A percentile compares a stretch with the other conserved stretches of the same genome.
Conservation (phyloP, 2,797 vertebrate genomes). For the Hapalemur alaotrensis region DNA sequence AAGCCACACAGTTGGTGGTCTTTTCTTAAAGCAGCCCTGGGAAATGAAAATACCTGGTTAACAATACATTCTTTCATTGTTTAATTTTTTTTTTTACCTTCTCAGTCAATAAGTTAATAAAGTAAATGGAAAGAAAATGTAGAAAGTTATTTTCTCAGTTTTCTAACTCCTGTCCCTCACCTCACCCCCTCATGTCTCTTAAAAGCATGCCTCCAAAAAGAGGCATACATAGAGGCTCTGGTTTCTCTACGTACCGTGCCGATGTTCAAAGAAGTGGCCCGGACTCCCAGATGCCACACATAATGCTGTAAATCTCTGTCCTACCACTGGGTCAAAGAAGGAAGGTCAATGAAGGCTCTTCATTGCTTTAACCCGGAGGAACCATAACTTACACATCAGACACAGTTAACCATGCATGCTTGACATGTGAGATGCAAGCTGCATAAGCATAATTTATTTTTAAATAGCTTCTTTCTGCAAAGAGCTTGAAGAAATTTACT, state of each 20-base stretch:
- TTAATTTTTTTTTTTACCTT: background rate
- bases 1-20: background rate
- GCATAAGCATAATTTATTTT: conserved; percentile 40
- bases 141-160: background rate
- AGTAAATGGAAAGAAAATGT: background rate
- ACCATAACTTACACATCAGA: conserved; percentile 1
- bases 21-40: background rate
- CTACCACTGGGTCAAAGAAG: background rate
- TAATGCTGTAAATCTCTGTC: background rate
- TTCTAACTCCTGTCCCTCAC: background rate
- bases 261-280: background rate
- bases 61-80: background rate
- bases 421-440: background rate
- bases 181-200: background rate
- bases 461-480: conserved; percentile 53
- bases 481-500: conserved; percentile 38
- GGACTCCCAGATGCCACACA: background rate
- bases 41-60: background rate
- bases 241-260: background rate
- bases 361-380: background rate
- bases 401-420: conserved; percentile 18
- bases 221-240: background rate
- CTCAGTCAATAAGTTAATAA: background rate
- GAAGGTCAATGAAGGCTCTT: background rate
- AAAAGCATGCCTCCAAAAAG: background rate